Conservation (phyloP, 1,140 invertebrate species). For the Alviniconcha marisindica region DNA sequence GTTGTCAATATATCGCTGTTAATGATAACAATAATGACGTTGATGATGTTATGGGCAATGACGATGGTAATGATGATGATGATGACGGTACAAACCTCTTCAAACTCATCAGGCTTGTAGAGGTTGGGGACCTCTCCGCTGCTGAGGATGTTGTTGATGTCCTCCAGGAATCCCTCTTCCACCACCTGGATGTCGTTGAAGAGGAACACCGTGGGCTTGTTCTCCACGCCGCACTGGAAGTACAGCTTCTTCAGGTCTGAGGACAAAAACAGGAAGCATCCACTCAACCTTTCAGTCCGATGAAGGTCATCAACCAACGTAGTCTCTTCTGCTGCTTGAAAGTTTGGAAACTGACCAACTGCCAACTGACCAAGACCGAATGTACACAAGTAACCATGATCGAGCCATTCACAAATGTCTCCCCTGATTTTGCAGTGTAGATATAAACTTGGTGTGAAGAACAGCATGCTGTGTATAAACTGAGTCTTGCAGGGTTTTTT, state of each 20-base stretch:
- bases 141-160: conserved; percentile 76
- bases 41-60: background rate
- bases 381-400: too few species aligned
- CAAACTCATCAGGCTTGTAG: conserved; percentile 76
- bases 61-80: background rate
- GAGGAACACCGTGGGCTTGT: conserved; percentile 86
- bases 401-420: too few species aligned
- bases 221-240: conserved; percentile 83
- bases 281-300: too few species aligned
- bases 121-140: conserved; percentile 77
- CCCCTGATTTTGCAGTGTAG: too few species aligned
- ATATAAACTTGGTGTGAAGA: too few species aligned
- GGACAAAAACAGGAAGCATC: too few species aligned
- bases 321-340: too few species aligned
- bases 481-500: too few species aligned
- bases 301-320: too few species aligned
- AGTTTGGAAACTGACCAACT: too few species aligned
- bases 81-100: conserved; percentile 73
- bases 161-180: conserved; percentile 76
- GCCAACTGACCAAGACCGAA: too few species aligned
- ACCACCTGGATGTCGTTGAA: conserved; percentile 86
- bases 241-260: conserved; percentile 87
- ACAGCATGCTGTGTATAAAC: too few species aligned
- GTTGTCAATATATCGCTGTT: conserved; percentile 20
- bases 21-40: background rate